Conservation (phyloP, 2,888 invertebrate species). For the Temnothorax unifasciatus region DNA sequence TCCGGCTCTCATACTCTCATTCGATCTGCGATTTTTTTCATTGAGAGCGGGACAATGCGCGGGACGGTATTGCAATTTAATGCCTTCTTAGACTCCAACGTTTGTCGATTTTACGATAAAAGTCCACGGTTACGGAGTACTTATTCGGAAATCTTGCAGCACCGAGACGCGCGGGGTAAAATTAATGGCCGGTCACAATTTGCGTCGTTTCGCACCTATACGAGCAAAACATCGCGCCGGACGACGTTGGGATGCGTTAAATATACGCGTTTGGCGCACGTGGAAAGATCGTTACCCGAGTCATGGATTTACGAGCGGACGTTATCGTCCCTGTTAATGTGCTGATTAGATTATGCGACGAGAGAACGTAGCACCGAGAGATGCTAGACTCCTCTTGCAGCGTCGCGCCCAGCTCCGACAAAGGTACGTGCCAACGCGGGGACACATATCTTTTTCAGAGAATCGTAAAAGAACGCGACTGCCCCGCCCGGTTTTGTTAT, state of each 20-base stretch:
- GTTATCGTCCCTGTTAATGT: slow-evolving; percentile 73
- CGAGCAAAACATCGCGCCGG: slow-evolving; percentile 33
- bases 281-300: slow-evolving; percentile 35
- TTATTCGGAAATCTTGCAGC: slow-evolving; percentile 32
- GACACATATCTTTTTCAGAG: slow-evolving; percentile 25
- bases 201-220: slow-evolving; percentile 51
- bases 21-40: not conserved
- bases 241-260: slow-evolving; percentile 36
- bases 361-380: slow-evolving; percentile 1
- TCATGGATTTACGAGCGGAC: slow-evolving; percentile 74
- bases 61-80: not conserved
- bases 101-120: slow-evolving; percentile 30
- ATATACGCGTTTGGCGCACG: slow-evolving; percentile 33
- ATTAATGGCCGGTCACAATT: slow-evolving; percentile 59
- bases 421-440: not conserved
- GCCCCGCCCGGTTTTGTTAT: slow-evolving; percentile 21
- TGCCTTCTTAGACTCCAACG: not conserved
- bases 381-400: slow-evolving; percentile 27
- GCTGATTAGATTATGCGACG: slow-evolving; percentile 78
- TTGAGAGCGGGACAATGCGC: not conserved
- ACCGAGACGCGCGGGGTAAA: not conserved
- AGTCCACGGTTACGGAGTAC: slow-evolving; percentile 6
- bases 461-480: slow-evolving; percentile 39
- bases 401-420: not conserved
- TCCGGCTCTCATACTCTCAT: not conserved